Conservation (phyloP, 2,888 invertebrate species). For the Ormyrus rosae region DNA sequence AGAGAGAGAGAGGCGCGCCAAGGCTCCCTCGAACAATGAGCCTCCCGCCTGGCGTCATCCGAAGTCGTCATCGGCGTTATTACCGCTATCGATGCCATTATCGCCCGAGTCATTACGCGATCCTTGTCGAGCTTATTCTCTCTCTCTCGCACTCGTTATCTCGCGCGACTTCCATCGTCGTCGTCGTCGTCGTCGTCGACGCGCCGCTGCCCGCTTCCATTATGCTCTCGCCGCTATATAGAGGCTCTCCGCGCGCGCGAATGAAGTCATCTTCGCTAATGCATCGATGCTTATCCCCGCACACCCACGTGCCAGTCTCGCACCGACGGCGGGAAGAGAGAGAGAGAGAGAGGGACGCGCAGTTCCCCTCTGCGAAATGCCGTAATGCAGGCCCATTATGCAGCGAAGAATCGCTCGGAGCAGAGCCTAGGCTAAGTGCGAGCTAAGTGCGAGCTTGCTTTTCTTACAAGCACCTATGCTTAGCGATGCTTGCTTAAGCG, state of each 20-base stretch:
- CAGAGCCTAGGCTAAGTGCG: conserved; percentile 6
- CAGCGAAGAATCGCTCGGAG: conserved; percentile 21
- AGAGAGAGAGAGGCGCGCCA: conserved; percentile 40
- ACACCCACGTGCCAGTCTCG: conserved; percentile 10
- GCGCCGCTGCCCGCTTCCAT: conserved; percentile 6
- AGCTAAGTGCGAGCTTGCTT: neutral
- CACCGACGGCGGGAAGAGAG: neutral
- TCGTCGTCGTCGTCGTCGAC: conserved; percentile 1
- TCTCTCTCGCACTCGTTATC: conserved; percentile 21
- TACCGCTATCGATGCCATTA: conserved; percentile 64
- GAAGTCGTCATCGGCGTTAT: conserved; percentile 59
- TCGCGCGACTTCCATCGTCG: conserved; percentile 48
- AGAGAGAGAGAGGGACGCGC: conserved; percentile 6
- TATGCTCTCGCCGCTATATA: conserved; percentile 27
- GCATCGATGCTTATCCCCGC: conserved; percentile 69
- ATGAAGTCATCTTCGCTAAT: conserved; percentile 71
- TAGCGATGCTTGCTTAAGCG: too few species aligned
- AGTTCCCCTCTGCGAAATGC: conserved; percentile 62
- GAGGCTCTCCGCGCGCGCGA: conserved; percentile 57
- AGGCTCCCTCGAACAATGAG: conserved; percentile 31
- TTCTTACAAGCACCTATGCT: too few species aligned
- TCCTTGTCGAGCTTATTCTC: neutral
- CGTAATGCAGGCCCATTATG: conserved; percentile 64
- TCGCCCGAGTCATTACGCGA: conserved; percentile 52
- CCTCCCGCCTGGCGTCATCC: conserved; percentile 55